phyloP scores from a whole-genome alignment of 1,140 invertebrate genomes.

The Macrobrachium nipponense region DNA sequence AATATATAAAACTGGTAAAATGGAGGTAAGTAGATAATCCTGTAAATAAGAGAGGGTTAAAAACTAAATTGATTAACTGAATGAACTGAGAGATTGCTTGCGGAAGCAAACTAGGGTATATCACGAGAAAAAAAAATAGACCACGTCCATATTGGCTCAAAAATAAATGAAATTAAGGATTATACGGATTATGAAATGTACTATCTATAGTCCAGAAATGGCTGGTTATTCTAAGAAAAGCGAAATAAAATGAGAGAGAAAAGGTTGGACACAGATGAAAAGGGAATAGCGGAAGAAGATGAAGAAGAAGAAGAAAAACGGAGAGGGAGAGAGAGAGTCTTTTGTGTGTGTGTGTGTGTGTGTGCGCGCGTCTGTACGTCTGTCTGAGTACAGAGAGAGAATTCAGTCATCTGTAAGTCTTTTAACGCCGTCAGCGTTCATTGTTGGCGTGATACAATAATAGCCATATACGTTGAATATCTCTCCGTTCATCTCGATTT shows the following conservation, averaged over 20 bases:
- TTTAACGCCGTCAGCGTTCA: slow-evolving; percentile 3
- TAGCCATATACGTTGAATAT: slow-evolving; percentile 60
- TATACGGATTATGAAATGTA: too few relatives aligned
- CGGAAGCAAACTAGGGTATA: not conserved
- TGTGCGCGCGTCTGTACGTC: not conserved
- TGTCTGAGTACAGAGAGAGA: slow-evolving; percentile 32
- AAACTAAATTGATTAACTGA: too few relatives aligned
- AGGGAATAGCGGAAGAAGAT: not conserved
- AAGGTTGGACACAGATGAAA: not conserved
- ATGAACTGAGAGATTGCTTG: too few relatives aligned
- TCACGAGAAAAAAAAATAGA: too few relatives aligned
- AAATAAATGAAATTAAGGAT: too few relatives aligned
- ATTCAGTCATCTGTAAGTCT: slow-evolving; percentile 54
- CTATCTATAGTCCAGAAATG: too few relatives aligned
- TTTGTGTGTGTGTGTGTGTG: too few relatives aligned
- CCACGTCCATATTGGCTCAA: too few relatives aligned
- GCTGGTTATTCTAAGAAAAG: not conserved
- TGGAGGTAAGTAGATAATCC: too few relatives aligned
- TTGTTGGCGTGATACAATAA: slow-evolving; percentile 56
- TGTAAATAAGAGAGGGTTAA: too few relatives aligned
- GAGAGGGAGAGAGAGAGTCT: not conserved
- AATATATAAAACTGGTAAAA: too few relatives aligned
- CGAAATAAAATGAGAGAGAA: too few relatives aligned
- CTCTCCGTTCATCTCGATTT: slow-evolving; percentile 46
- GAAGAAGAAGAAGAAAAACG: not conserved